These are phyloP conservation scores for Drosophila busckii DNA, from an alignment of 1,140 invertebrate genomes.

Conservation along the genomic window DNA sequence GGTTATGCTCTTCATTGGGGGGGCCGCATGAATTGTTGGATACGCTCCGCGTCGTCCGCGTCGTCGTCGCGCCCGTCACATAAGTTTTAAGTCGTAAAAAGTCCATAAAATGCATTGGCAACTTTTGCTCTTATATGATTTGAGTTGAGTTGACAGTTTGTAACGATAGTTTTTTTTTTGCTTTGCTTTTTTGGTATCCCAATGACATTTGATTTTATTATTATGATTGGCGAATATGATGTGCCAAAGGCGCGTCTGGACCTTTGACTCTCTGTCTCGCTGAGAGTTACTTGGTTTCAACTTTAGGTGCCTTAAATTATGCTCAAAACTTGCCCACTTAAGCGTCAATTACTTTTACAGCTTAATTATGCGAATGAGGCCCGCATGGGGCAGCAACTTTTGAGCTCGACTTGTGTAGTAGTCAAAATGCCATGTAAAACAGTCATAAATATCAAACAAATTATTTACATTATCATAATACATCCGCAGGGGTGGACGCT, in stretches of 20 bases:
- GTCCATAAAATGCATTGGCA: constrained; percentile 72
- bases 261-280: too few species aligned
- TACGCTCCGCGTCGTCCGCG: too few species aligned
- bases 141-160: constrained; percentile 4
- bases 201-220: constrained; percentile 68
- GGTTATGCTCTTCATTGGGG: constrained; percentile 68
- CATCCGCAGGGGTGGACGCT: too few species aligned
- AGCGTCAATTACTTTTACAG: constrained; percentile 65
- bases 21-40: constrained; percentile 37
- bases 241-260: constrained; percentile 58
- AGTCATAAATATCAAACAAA: constrained; percentile 57
- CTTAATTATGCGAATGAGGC: constrained; percentile 62
- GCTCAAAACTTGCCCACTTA: constrained; percentile 62
- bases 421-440: constrained; percentile 43
- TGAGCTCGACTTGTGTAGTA: constrained; percentile 8
- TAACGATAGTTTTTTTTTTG: constrained; percentile 25
- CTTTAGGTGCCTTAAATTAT: constrained; percentile 45
- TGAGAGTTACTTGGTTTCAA: too few species aligned
- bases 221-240: constrained; percentile 68
- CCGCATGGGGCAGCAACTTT: constrained; percentile 40
- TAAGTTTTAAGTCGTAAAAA: constrained; percentile 76
- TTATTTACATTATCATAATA: constrained; percentile 16
- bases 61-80: constrained; percentile 41
- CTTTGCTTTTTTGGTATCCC: constrained; percentile 18
- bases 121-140: constrained; percentile 39